phyloP scores from a whole-genome alignment of 2,113 vertebrate species.

The Phalacrocorax aristotelis region DNA sequence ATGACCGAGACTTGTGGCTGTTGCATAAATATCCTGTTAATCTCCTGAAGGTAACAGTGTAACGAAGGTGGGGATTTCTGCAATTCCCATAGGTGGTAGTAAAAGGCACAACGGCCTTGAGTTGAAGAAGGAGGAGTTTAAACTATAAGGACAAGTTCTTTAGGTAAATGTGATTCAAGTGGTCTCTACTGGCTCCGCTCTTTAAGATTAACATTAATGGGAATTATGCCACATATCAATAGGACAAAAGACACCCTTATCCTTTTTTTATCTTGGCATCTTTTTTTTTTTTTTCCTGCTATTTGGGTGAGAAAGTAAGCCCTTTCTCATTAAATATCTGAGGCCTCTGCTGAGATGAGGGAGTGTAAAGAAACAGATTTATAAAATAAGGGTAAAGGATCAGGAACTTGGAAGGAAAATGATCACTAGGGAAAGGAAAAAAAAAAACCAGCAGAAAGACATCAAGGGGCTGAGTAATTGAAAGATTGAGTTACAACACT shows the following conservation, averaged over 20 bases:
- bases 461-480: slow-evolving; percentile 42
- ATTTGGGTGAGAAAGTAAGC: neutral
- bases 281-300: neutral
- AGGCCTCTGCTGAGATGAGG: neutral
- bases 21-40: neutral
- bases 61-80: neutral
- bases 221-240: neutral
- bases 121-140: neutral
- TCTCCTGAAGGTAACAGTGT: neutral
- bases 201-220: neutral
- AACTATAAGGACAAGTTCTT: neutral
- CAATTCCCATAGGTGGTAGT: neutral
- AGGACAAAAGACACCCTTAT: slow-evolving; percentile 20
- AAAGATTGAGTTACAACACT: slow-evolving; percentile 50
- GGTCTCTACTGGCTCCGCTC: neutral
- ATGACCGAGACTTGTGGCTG: neutral
- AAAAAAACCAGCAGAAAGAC: neutral
- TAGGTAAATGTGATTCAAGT: neutral
- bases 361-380: slow-evolving; percentile 8
- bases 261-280: neutral
- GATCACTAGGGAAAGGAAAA: slow-evolving; percentile 12
- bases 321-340: neutral
- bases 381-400: slow-evolving; percentile 25
- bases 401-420: slow-evolving; percentile 39
- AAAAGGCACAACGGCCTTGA: neutral